Conservation (phyloP, 2,797 vertebrate species). For the Cichlasoma orientale region DNA sequence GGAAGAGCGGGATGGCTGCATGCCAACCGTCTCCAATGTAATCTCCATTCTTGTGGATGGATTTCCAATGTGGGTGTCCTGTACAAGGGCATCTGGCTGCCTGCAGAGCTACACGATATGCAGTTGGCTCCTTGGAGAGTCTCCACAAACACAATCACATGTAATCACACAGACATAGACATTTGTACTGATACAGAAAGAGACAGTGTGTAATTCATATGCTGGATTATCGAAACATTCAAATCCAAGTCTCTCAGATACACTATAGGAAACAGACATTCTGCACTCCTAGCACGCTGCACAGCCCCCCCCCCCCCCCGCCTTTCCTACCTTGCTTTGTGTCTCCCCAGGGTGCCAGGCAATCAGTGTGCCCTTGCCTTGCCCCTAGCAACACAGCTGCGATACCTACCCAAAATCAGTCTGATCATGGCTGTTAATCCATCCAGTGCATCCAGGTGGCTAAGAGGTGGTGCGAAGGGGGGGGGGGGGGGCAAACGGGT, state of each 20-base stretch:
- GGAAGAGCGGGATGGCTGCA: conserved; percentile 42
- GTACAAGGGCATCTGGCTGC: conserved; percentile 74
- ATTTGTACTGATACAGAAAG: conserved; percentile 18
- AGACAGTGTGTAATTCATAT: conserved; percentile 35
- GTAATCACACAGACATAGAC: conserved; percentile 25
- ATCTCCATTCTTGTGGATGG: conserved; percentile 72
- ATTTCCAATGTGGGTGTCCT: conserved; percentile 75
- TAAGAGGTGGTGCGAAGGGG: background rate
- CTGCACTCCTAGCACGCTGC: conserved; percentile 1
- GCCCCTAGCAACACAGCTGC: conserved; percentile 45
- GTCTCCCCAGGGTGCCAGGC: conserved; percentile 57
- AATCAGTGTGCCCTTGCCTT: conserved; percentile 45
- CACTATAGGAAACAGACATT: conserved; percentile 17
- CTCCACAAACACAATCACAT: conserved; percentile 24
- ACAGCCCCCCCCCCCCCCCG: background rate
- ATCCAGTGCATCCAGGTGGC: conserved; percentile 11
- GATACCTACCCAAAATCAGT: conserved; percentile 11
- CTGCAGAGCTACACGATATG: conserved; percentile 70
- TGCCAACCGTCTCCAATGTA: conserved; percentile 72
- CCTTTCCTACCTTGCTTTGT: conserved; percentile 29
- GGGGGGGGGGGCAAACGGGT: background rate
- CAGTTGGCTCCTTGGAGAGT: conserved; percentile 50
- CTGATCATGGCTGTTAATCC: conserved; percentile 34
- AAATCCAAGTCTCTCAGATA: conserved; percentile 10
- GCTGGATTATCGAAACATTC: conserved; percentile 25